Conservation (phyloP, 2,113 vertebrate genomes). For the Cyanoderma ruficeps region DNA sequence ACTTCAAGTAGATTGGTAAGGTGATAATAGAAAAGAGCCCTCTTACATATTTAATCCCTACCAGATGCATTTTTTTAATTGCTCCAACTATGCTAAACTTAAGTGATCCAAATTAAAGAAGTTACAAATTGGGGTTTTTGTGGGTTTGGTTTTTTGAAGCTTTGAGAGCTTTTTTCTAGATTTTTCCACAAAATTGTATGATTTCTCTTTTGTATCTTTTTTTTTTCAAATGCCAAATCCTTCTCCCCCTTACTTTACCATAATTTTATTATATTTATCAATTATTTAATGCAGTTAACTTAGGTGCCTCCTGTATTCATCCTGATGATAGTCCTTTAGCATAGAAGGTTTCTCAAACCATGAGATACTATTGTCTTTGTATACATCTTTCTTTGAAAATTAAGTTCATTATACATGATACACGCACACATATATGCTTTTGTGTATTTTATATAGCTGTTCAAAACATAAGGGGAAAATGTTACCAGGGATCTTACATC, state of each 20-base stretch:
- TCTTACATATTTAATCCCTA: background rate
- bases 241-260: background rate
- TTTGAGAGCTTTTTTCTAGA: background rate
- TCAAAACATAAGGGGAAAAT: background rate
- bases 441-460: background rate
- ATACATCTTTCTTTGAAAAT: background rate
- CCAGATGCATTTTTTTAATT: background rate
- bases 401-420: background rate
- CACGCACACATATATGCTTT: accelerated
- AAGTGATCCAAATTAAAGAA: background rate
- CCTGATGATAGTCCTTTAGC: background rate
- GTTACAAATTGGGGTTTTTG: background rate
- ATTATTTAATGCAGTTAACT: background rate
- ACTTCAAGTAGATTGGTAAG: background rate
- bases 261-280: background rate
- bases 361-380: background rate
- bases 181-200: background rate
- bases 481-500: background rate
- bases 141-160: background rate
- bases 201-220: accelerated
- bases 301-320: background rate
- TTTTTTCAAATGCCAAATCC: background rate
- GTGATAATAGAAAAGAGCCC: background rate
- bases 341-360: background rate
- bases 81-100: background rate